Evolutionary conservation across 2,888 invertebrate genomes (phyloP).

Genomic region (Busseola fusca): DNA sequence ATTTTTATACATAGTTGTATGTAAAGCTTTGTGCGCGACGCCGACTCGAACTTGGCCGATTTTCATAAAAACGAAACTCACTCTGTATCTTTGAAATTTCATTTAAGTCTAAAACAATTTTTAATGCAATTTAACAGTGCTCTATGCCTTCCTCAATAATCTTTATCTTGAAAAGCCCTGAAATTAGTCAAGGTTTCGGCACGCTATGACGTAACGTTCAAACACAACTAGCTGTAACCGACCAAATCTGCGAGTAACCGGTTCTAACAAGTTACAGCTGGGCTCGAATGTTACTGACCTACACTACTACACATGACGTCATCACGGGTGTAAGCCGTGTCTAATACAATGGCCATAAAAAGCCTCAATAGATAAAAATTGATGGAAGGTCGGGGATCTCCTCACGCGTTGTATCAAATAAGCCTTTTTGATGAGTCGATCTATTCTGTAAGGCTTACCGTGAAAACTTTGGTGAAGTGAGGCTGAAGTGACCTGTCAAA

Average conservation of each 20-base stretch:
- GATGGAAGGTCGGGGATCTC: neutral
- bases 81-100: too few species aligned
- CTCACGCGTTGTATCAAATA: neutral
- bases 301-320: neutral
- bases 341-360: neutral
- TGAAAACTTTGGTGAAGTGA: too few species aligned
- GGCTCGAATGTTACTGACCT: constrained; percentile 6
- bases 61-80: too few species aligned
- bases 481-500: too few species aligned
- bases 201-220: neutral
- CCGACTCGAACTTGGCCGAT: too few species aligned
- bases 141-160: neutral
- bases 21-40: too few species aligned
- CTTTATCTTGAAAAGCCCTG: neutral
- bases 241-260: neutral
- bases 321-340: neutral
- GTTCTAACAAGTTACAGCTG: neutral
- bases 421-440: neutral
- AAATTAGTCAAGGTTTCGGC: neutral
- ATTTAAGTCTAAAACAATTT: too few species aligned
- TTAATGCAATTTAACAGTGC: too few species aligned
- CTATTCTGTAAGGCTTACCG: neutral
- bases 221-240: neutral
- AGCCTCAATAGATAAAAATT: neutral
- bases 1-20: too few species aligned